A percentile compares a stretch with the other conserved stretches of the same genome.
phyloP scores from a whole-genome alignment of 92 coral and sea anemone species.

The Metridium senile region DNA sequence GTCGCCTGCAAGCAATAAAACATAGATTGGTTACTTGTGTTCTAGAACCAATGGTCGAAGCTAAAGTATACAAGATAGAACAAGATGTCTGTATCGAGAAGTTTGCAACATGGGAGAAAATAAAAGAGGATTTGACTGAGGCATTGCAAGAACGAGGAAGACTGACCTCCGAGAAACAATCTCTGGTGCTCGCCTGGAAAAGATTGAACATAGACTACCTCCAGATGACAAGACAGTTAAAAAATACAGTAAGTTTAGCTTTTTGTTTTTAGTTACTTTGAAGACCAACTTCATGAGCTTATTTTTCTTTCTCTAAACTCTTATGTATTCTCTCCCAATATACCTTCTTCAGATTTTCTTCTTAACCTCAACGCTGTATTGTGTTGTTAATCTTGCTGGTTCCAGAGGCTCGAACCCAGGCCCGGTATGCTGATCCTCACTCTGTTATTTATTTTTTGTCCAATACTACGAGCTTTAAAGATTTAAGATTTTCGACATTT shows the following conservation, averaged over 20 bases:
- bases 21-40: slow-evolving; percentile 63
- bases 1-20: slow-evolving; percentile 43
- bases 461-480: too few relatives aligned
- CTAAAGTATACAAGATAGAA: slow-evolving; percentile 15
- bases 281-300: too few relatives aligned
- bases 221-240: background rate
- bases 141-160: slow-evolving; percentile 51
- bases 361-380: too few relatives aligned
- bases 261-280: background rate
- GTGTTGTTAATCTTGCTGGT: too few relatives aligned
- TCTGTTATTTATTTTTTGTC: too few relatives aligned
- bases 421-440: too few relatives aligned
- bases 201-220: slow-evolving; percentile 23
- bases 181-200: slow-evolving; percentile 29
- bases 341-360: too few relatives aligned
- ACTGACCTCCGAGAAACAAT: slow-evolving; percentile 30
- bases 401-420: too few relatives aligned
- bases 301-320: too few relatives aligned
- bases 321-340: too few relatives aligned
- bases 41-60: slow-evolving; percentile 57
- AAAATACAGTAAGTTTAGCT: background rate
- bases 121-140: slow-evolving; percentile 47
- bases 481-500: too few relatives aligned
- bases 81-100: slow-evolving; percentile 33
- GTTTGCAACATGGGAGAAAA: slow-evolving; percentile 42